phyloP scores from a whole-genome alignment of 1,140 invertebrate species.

The Panonychus citri region DNA sequence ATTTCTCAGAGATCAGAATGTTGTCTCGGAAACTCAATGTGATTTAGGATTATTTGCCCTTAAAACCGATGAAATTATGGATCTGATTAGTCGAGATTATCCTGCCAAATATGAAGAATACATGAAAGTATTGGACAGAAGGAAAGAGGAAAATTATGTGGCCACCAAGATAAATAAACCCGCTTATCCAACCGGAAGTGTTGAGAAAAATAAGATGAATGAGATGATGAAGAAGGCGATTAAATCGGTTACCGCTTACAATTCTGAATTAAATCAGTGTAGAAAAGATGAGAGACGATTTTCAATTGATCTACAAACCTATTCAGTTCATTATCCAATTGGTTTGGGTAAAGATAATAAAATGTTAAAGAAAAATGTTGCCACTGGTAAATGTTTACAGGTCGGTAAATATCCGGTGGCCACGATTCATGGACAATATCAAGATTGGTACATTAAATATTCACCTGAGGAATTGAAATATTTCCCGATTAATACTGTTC shows the following conservation, averaged over 20 bases:
- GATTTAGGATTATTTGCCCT: too few relatives aligned
- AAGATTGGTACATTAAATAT: constrained; percentile 50
- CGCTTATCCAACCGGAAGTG: neutral
- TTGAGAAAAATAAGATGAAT: neutral
- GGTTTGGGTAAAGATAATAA: constrained; percentile 27
- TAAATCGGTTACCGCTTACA: constrained; percentile 37
- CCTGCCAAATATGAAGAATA: too few relatives aligned
- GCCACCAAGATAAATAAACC: too few relatives aligned
- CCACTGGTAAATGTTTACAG: neutral
- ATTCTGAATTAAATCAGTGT: constrained; percentile 53
- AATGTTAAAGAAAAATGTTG: neutral
- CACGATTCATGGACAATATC: constrained; percentile 74
- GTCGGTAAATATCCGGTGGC: constrained; percentile 48
- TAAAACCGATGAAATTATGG: too few relatives aligned
- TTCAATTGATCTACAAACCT: constrained; percentile 29
- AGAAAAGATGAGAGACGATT: constrained; percentile 35
- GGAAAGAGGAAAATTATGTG: too few relatives aligned
- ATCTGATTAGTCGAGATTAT: too few relatives aligned
- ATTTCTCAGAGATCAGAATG: too few relatives aligned
- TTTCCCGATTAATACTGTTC: constrained; percentile 69
- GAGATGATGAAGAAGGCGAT: constrained; percentile 3
- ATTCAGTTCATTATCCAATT: constrained; percentile 41
- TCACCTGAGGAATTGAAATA: constrained; percentile 41
- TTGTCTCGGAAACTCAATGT: too few relatives aligned
- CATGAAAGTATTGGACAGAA: too few relatives aligned